Base-by-base conservation (phyloP, 2,888 invertebrate species). In the Hipparchia sbordonii region DNA sequence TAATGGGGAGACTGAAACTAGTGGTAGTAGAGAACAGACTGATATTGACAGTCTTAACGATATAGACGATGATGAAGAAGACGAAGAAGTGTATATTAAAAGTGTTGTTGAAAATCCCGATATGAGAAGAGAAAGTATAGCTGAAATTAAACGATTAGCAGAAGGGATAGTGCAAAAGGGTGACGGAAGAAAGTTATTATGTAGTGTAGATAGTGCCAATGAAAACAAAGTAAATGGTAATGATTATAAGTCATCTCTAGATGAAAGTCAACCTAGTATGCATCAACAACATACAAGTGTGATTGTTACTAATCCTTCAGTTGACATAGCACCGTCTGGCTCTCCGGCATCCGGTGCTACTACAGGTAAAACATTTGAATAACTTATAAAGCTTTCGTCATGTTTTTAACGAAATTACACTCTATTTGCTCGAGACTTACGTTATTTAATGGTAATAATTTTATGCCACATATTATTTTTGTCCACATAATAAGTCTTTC, bases 261-360 rank as follows among this genome's bases (percentile, higher is more conserved):
- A 93, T 73, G 91, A 91, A 63, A 81, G 77, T 67, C 85, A 84
- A 72, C 80, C 86, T 0, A 84, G 79, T 73, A 87, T 87, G 3
- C 91, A 85, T 51, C 89, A 88, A 67, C 91, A 89, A 76, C 94
- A 93, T 75, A 95, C 95, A 7, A 96, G 96, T 78, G 96, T 96
- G 2, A 96, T 96, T 75, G 95, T 96, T 8, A 96, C 96, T 0
- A 96, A 96, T 81, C 96, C 96, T 0, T 96, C 96, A 1, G 95
- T 96, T 7, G 96, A 96, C 85, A 90, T 96, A 60, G 93, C 83
- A 3, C 91, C 94, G 72, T 88, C 89, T 13, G 90, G 89, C 0
- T 94, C 94, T 0, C 94, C 94, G 9, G 92, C 84, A 6, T 93
- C 93, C 54, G 89, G 88, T 23, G 92, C 89, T 13, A 91, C 87